phyloP scores from a whole-genome alignment of 1,140 invertebrate genomes.

The Sinella curviseta region DNA sequence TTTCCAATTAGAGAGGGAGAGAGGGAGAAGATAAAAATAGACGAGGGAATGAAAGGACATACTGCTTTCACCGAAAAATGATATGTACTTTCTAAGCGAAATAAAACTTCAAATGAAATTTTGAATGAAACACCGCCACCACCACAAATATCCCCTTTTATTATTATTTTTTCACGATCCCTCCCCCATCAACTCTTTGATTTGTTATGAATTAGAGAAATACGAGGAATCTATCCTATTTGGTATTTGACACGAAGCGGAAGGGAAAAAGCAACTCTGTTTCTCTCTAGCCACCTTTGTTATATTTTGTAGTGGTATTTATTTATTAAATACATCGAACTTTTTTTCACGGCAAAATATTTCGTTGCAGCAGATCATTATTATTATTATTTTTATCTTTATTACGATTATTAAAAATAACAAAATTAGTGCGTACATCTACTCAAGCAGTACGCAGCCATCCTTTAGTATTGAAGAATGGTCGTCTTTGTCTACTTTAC shows the following conservation, averaged over 20 bases:
- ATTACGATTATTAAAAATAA: not conserved
- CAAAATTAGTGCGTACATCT: not conserved
- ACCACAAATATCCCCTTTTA: not conserved
- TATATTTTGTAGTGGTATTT: no score
- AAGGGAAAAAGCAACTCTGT: no score
- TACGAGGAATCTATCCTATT: no score
- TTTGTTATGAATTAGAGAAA: no score
- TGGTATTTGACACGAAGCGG: no score
- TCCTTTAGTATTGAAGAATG: slow-evolving; percentile 36
- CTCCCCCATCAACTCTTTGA: no score
- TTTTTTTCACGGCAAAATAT: no score
- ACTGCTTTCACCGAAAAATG: not conserved
- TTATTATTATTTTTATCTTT: not conserved
- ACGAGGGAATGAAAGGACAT: not conserved
- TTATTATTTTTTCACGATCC: not conserved
- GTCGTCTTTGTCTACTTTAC: slow-evolving; percentile 42
- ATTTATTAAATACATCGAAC: no score
- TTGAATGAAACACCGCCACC: not conserved
- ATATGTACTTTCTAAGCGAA: not conserved
- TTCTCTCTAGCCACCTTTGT: no score
- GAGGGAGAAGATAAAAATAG: no score
- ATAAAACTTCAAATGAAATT: not conserved
- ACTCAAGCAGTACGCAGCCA: slow-evolving; percentile 13
- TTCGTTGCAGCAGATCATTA: no score
- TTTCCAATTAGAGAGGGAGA: no score